Conservation (phyloP, 2,113 vertebrate genomes). For the Heterochromis multidens region DNA sequence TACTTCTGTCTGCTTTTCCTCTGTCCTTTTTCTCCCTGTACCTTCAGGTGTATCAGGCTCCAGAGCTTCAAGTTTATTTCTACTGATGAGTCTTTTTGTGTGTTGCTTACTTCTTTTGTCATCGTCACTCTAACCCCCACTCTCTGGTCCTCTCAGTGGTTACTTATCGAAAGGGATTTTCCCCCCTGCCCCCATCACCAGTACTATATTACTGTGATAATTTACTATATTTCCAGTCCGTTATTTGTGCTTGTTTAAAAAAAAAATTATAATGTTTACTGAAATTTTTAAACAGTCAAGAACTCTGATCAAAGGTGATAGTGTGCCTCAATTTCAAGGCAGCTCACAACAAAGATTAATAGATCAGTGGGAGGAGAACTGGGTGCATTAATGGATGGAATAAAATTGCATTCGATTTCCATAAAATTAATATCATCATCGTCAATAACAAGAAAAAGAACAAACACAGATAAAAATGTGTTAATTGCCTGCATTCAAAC, state of each 20-base stretch:
- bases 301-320: not conserved
- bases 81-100: not conserved
- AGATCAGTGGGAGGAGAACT: not conserved
- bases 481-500: not conserved
- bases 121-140: not conserved
- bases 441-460: not conserved
- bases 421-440: not conserved
- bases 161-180: not conserved
- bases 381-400: not conserved
- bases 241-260: not conserved
- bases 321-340: not conserved
- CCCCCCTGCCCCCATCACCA: not conserved
- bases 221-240: no score
- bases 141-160: not conserved
- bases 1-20: no score
- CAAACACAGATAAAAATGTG: not conserved
- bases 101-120: not conserved
- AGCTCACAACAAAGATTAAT: not conserved
- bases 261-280: no score
- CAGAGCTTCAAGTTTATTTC: not conserved
- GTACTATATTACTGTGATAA: not conserved
- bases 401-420: not conserved
- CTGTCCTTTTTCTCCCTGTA: not conserved
- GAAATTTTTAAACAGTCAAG: not conserved
- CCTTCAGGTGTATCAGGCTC: not conserved